Percentiles rank a stretch among this genome's conserved stretches.
phyloP scores from a whole-genome alignment of 2,113 vertebrate genomes.

The Diphyllodes magnificus region DNA sequence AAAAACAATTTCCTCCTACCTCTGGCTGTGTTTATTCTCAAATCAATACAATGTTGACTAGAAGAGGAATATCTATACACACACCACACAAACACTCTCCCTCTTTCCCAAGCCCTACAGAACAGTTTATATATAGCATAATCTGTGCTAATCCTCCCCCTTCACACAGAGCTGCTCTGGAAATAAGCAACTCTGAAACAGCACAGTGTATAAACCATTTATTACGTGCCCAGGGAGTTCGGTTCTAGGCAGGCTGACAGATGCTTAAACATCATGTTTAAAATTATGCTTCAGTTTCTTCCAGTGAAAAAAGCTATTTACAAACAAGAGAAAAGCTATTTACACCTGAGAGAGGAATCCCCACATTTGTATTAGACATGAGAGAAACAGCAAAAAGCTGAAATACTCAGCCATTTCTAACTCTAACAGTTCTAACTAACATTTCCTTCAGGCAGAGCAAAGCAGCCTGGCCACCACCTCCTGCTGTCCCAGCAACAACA shows the following conservation, averaged over 20 bases:
- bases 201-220: not conserved
- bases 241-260: not conserved
- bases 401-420: not conserved
- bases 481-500: not conserved
- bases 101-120: not conserved
- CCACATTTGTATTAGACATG: fast-evolving
- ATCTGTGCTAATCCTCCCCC: slow-evolving; percentile 31
- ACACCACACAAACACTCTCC: not conserved
- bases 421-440: not conserved
- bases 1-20: not conserved
- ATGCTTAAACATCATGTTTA: not conserved
- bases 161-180: not conserved
- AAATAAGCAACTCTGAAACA: not conserved
- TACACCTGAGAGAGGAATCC: not conserved
- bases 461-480: not conserved
- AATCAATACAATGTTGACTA: not conserved
- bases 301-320: not conserved
- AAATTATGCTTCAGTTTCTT: not conserved
- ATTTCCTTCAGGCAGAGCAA: not conserved
- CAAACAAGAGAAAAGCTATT: not conserved
- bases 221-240: not conserved
- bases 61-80: not conserved
- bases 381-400: not conserved
- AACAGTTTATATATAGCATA: slow-evolving; percentile 30
- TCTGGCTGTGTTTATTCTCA: not conserved